phyloP scores from a whole-genome alignment of 1,140 invertebrate species.

The Pseudomyrmex concolor region DNA sequence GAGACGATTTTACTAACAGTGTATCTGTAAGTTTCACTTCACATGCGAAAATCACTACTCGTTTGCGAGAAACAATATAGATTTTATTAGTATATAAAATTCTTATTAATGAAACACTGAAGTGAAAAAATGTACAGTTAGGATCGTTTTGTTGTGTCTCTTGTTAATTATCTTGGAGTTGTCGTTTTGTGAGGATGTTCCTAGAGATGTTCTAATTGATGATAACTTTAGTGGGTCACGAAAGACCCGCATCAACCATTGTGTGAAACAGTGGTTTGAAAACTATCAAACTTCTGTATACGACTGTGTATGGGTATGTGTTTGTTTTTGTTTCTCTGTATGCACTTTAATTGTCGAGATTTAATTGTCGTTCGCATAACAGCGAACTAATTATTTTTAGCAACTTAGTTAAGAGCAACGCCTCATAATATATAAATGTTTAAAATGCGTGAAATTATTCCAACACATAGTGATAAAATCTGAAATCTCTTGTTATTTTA shows the following conservation, averaged over 20 bases:
- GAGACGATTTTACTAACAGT: background rate
- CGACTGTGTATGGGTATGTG: too few species aligned
- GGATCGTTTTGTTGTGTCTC: background rate
- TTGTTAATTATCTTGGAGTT: constrained; percentile 19
- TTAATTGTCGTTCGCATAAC: too few species aligned
- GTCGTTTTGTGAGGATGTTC: background rate
- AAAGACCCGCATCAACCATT: background rate
- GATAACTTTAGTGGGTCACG: constrained; percentile 21
- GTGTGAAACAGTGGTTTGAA: background rate
- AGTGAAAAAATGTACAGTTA: background rate
- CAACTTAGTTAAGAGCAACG: background rate
- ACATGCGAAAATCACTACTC: too few species aligned
- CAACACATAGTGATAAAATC: background rate
- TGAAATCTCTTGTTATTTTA: background rate
- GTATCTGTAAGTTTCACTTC: too few species aligned
- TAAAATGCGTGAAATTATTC: background rate
- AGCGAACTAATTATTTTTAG: constrained; percentile 18
- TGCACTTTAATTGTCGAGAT: background rate
- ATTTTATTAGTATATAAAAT: background rate
- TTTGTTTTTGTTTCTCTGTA: background rate
- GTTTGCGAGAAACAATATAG: background rate
- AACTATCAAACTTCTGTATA: constrained; percentile 10
- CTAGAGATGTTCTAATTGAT: constrained; percentile 9
- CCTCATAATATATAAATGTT: background rate
- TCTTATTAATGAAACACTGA: background rate